These are phyloP conservation scores for Cartodere bifasciata DNA, from an alignment of 2,888 invertebrate species.

Conservation along the genomic window DNA sequence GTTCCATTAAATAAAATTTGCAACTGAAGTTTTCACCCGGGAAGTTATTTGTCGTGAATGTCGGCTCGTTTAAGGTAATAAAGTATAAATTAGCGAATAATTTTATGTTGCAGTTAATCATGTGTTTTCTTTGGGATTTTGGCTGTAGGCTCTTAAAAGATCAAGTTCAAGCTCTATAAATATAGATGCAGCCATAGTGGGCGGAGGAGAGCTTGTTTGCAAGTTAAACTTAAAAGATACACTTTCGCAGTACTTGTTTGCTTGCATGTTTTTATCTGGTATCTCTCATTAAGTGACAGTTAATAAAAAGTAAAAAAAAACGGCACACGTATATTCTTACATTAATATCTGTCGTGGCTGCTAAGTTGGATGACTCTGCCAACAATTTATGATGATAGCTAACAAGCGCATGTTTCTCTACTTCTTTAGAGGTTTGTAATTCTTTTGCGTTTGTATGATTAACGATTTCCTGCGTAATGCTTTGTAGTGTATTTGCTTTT, in stretches of 20 bases:
- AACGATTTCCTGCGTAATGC: conserved; percentile 18
- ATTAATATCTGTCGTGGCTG: conserved; percentile 25
- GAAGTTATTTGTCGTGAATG: no score
- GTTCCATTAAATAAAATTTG: no score
- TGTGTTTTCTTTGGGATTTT: no score
- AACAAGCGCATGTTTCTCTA: conserved; percentile 25
- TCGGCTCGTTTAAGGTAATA: no score
- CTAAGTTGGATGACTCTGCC: conserved; percentile 21
- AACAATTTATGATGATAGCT: conserved; percentile 26
- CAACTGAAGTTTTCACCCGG: no score
- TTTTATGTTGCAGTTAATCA: no score
- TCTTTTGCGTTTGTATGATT: conserved; percentile 22
- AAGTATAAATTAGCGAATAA: no score
- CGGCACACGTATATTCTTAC: conserved; percentile 17
- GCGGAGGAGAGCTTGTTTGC: no score
- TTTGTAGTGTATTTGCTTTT: conserved; percentile 7
- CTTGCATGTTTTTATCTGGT: conserved; percentile 8
- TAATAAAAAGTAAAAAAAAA: conserved; percentile 15
- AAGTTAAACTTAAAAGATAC: conserved; percentile 17
- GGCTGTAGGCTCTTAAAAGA: no score
- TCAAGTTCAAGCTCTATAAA: no score
- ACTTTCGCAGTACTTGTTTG: conserved; percentile 8
- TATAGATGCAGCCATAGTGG: no score
- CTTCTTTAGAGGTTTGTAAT: conserved; percentile 20
- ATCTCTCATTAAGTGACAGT: conserved; percentile 16